Conservation (phyloP, 2,113 vertebrate species). For the Syrrhaptes paradoxus region DNA sequence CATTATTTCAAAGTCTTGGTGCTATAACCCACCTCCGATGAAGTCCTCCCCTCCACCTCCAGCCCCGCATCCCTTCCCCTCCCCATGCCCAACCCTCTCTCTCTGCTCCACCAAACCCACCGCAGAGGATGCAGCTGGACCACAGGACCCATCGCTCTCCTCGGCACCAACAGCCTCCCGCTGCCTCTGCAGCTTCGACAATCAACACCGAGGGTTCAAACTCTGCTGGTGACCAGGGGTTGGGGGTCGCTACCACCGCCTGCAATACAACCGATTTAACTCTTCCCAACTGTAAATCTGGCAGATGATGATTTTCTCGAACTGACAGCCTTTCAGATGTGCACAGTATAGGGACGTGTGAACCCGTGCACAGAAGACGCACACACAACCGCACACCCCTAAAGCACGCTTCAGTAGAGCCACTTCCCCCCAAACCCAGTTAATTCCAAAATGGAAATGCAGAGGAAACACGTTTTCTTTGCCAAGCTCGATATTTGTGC, state of each 20-base stretch:
- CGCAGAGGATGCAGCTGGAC: rapidly evolving
- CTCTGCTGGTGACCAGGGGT: rapidly evolving
- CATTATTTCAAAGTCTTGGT: not conserved
- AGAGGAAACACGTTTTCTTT: not conserved
- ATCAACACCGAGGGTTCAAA: not conserved
- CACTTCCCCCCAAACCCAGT: not conserved
- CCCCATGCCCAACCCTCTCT: not conserved
- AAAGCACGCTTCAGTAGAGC: not conserved
- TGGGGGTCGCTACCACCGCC: not conserved
- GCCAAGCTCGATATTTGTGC: not conserved
- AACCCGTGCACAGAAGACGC: no score
- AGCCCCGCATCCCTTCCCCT: not conserved
- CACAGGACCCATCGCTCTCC: not conserved
- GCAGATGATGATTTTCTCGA: rapidly evolving
- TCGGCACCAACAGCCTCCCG: not conserved
- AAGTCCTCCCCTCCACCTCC: not conserved
- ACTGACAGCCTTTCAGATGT: not conserved
- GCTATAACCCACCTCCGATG: no score
- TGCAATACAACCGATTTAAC: not conserved
- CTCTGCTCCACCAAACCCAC: not conserved
- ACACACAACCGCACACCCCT: not conserved
- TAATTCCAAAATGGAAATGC: not conserved
- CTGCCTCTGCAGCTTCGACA: not conserved
- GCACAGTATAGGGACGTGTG: rapidly evolving
- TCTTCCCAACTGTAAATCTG: not conserved